Conservation (phyloP, 2,113 vertebrate species). For the Pristiophorus japonicus region DNA sequence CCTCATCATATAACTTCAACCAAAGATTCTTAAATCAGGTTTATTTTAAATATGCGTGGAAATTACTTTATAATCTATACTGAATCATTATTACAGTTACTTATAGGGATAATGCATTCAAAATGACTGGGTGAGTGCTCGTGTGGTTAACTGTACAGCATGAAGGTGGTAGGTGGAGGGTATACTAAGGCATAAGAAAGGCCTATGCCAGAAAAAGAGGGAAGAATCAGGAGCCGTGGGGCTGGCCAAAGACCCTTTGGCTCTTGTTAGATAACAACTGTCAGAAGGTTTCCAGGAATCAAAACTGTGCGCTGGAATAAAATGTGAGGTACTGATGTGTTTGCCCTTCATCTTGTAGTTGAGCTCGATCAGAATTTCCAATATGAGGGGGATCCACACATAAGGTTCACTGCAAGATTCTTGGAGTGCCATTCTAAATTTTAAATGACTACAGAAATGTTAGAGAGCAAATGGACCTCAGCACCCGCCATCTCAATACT, state of each 20-base stretch:
- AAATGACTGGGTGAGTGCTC: too few species aligned
- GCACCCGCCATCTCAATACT: background rate
- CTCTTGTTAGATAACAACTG: background rate
- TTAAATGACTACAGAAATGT: background rate
- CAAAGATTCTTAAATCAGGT: background rate
- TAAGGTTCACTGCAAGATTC: background rate
- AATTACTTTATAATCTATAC: background rate
- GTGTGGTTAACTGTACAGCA: too few species aligned
- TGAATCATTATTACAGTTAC: too few species aligned
- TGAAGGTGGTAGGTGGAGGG: too few species aligned
- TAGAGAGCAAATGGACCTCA: background rate
- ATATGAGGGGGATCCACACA: too few species aligned
- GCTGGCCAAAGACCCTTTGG: too few species aligned
- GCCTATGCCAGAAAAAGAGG: too few species aligned
- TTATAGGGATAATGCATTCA: too few species aligned
- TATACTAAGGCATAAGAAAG: too few species aligned
- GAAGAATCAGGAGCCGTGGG: too few species aligned
- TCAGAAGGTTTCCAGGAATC: background rate
- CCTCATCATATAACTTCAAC: background rate
- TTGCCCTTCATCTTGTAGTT: background rate
- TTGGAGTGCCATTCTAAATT: background rate
- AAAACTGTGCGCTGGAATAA: background rate
- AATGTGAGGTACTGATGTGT: background rate
- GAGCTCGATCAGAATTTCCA: background rate
- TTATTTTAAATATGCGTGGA: background rate